phyloP scores from a whole-genome alignment of 2,797 vertebrate species.

The Arvicola amphibius region DNA sequence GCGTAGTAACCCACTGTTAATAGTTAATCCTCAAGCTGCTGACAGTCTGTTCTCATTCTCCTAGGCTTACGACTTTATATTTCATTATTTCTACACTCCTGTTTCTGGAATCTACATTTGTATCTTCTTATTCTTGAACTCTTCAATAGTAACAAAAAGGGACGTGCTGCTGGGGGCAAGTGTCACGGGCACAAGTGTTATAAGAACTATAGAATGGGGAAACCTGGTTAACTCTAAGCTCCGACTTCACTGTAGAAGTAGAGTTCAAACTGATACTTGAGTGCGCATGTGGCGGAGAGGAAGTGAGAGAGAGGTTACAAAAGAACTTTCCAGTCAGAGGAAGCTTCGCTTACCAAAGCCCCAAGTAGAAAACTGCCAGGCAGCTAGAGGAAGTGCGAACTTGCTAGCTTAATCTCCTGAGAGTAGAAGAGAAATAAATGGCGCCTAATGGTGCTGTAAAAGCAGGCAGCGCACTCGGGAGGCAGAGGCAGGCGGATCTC shows the following conservation, averaged over 20 bases:
- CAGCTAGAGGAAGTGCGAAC: background rate
- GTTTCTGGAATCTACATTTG: too few species aligned
- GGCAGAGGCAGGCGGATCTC: too few species aligned
- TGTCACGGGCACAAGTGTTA: accelerated
- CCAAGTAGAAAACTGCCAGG: background rate
- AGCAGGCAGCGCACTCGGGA: background rate
- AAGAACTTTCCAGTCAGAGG: background rate
- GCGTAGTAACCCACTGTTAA: too few species aligned
- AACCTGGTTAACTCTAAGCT: background rate
- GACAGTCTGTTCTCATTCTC: too few species aligned
- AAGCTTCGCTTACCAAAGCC: background rate
- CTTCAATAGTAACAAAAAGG: background rate
- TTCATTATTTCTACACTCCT: too few species aligned
- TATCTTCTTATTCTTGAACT: too few species aligned
- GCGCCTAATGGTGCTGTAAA: too few species aligned
- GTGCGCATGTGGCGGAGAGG: too few species aligned
- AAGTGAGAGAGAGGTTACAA: background rate
- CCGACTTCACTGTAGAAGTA: background rate
- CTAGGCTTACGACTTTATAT: too few species aligned
- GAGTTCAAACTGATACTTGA: background rate
- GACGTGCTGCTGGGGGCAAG: background rate
- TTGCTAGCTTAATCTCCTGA: background rate
- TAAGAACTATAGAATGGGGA: background rate
- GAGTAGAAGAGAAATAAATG: background rate
- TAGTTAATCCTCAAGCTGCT: too few species aligned